Conservation (phyloP, 2,888 invertebrate species). For the Drosophila lacicola region DNA sequence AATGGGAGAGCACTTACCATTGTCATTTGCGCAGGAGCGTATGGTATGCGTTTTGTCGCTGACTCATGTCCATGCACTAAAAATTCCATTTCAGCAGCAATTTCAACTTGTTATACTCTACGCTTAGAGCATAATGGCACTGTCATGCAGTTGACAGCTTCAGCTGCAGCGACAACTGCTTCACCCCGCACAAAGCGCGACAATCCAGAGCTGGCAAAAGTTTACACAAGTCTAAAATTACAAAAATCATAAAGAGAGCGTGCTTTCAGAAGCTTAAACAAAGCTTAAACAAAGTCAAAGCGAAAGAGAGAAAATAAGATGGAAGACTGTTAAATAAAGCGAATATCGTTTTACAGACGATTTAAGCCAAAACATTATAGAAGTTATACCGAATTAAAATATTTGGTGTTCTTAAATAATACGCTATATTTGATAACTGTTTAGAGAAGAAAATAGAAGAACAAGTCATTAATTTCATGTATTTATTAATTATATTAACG, state of each 20-base stretch:
- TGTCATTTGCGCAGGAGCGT: conserved; percentile 65
- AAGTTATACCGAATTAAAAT: neutral
- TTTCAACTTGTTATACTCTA: conserved; percentile 58
- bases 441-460: neutral
- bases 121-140: conserved; percentile 47
- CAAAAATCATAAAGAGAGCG: conserved; percentile 15
- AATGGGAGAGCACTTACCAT: conserved; percentile 58
- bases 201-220: conserved; percentile 9
- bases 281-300: conserved; percentile 4
- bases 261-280: conserved; percentile 18
- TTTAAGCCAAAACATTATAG: neutral
- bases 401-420: neutral
- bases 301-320: neutral
- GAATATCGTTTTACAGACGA: neutral
- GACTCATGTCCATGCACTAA: conserved; percentile 75
- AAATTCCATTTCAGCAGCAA: conserved; percentile 75
- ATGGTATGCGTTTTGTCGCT: conserved; percentile 57
- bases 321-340: neutral
- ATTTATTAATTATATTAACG: neutral
- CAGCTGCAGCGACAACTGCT: conserved; percentile 26
- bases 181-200: conserved; percentile 1
- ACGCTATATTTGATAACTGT: neutral
- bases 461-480: neutral
- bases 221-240: conserved; percentile 30
- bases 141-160: conserved; percentile 47